Base-by-base conservation (phyloP, 2,797 vertebrate genomes). In the Sebastes taczanowskii region DNA sequence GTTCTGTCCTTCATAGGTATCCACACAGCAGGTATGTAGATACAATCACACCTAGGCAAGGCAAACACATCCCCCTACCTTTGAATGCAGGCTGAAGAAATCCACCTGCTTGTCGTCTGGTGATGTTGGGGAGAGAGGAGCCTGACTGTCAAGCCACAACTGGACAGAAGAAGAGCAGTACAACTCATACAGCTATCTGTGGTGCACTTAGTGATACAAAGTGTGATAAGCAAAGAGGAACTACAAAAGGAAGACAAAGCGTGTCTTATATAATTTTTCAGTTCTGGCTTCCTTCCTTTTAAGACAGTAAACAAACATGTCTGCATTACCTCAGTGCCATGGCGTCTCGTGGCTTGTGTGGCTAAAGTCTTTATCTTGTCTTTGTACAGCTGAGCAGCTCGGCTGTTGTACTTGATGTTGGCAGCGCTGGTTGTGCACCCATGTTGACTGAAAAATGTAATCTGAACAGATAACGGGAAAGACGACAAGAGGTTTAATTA, bases 341-440 rank as follows among this genome's bases (percentile, higher is more conserved):
- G 95, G 23, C 95, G 93, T 70, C 97, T 95, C 0, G 96, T 97
- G n/a, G 97, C 98, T 55, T 98, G 97, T 0, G 96, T 91, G 3
- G 97, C 98, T 7, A 96, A 94, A 1, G 86, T 93, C 93, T 96
- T 98, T 67, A 99, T 92, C 83, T 96, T 97, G 83, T 99, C 98
- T 66, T 96, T 91, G 89, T 99, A 99, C 30, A 98, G 97, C 88
- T 96, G 95, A 7, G 98, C 97, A 0, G 95, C 94, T 0, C 98
- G 96, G 62, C 98, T 98, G 93, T 97, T 98, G 90, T 99, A 99
- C 88, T 99, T 99, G 53, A 97, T 86, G 2, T 98, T 99, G 74
- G 96, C 95, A 11, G 98, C 98, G 0, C 2, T 96, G 68, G 95
- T 79, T 4, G 88, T 93, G 75, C 97, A 97, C 1, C 97, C 98